These are phyloP conservation scores for Elgaria multicarinata DNA, from an alignment of 2,113 vertebrate species.

Conservation along the genomic window DNA sequence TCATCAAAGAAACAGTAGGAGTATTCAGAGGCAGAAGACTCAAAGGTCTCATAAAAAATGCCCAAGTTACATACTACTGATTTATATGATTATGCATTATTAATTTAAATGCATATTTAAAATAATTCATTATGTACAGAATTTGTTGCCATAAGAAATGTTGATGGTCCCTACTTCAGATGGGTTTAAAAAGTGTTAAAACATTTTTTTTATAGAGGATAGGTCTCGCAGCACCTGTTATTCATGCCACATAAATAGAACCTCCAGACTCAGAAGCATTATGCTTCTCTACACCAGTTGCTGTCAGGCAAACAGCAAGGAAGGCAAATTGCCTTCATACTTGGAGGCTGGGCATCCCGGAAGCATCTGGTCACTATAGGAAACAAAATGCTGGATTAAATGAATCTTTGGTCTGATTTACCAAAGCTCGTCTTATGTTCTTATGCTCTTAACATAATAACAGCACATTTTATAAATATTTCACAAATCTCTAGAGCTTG, in stretches of 20 bases:
- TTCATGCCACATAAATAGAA: neutral
- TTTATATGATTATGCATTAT: too few species aligned
- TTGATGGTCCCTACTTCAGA: neutral
- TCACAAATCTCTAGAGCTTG: neutral
- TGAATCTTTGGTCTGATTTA: neutral
- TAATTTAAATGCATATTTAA: neutral
- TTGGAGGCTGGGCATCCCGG: neutral
- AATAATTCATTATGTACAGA: neutral
- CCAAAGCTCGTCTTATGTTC: neutral
- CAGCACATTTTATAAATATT: constrained; percentile 7
- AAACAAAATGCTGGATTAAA: neutral
- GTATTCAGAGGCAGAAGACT: too few species aligned
- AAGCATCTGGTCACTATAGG: neutral
- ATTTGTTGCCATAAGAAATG: neutral
- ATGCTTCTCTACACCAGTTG: neutral
- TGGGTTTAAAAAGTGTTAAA: neutral
- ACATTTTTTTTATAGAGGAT: neutral
- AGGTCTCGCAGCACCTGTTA: neutral
- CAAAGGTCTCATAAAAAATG: too few species aligned
- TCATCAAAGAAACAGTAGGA: too few species aligned
- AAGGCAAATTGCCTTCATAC: neutral
- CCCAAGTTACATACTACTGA: too few species aligned
- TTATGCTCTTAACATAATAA: constrained; percentile 4
- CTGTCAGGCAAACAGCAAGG: neutral
- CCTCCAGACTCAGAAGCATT: neutral